A percentile compares a stretch with the other conserved stretches of the same genome.
These are phyloP conservation scores for Chrysotoxum bicinctum DNA, from an alignment of 2,888 invertebrate genomes.

Conservation along the genomic window DNA sequence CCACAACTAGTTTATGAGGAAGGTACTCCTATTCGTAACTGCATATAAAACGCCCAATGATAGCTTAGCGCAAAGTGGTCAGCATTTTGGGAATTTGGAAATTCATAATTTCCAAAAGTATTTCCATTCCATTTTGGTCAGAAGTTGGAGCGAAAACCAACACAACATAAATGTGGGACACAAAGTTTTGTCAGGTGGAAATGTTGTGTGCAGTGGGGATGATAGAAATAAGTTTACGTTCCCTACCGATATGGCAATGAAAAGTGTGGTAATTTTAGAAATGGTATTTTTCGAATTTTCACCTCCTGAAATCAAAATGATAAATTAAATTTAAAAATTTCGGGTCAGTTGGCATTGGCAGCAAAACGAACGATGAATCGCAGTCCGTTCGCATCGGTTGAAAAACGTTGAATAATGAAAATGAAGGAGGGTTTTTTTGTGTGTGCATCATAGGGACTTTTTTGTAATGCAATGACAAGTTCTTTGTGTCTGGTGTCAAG, in stretches of 20 bases:
- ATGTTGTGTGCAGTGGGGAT: neutral
- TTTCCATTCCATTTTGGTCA: slow-evolving; percentile 30
- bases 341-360: slow-evolving; percentile 40
- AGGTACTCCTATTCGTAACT: neutral
- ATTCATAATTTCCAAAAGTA: slow-evolving; percentile 49
- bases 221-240: slow-evolving; percentile 30
- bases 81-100: slow-evolving; percentile 21
- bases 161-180: neutral
- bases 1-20: neutral
- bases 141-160: neutral
- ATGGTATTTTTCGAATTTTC: slow-evolving; percentile 31
- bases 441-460: neutral
- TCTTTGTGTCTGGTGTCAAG: slow-evolving; percentile 30
- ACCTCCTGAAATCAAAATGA: slow-evolving; percentile 45
- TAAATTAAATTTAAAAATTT: slow-evolving; percentile 49
- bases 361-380: slow-evolving; percentile 8
- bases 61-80: slow-evolving; percentile 15
- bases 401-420: neutral
- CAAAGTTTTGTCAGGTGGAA: slow-evolving; percentile 59
- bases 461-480: slow-evolving; percentile 4
- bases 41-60: neutral
- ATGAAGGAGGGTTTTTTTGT: neutral
- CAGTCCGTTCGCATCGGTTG: neutral
- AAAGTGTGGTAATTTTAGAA: slow-evolving; percentile 42
- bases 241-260: neutral